Evolutionary conservation across 1,140 invertebrate genomes (phyloP).

Genomic region (Rhyacophila brunnea): DNA sequence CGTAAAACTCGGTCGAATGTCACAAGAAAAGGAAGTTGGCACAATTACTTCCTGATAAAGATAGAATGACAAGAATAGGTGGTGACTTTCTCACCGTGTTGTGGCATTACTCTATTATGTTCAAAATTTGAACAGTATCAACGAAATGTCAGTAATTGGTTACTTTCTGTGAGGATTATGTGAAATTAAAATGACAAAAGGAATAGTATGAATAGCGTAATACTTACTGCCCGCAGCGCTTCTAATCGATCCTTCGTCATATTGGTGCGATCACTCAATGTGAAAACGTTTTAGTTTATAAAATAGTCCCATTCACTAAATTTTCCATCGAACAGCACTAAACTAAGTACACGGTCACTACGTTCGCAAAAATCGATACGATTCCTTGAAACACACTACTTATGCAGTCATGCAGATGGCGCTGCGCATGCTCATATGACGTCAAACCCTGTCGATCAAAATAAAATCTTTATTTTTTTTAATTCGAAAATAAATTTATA

Average conservation of each 20-base stretch:
- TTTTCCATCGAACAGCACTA: constrained; percentile 71
- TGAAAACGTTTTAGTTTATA: constrained; percentile 60
- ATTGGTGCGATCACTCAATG: constrained; percentile 62
- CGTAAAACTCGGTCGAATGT: too few relatives aligned
- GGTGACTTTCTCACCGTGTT: too few relatives aligned
- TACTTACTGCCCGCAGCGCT: constrained; percentile 89
- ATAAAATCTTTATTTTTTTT: constrained; percentile 30
- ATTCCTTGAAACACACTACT: constrained; percentile 57
- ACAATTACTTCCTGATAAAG: too few relatives aligned
- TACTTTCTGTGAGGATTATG: too few relatives aligned
- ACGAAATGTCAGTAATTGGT: too few relatives aligned
- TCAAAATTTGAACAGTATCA: too few relatives aligned
- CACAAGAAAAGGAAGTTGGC: too few relatives aligned
- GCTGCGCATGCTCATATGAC: constrained; percentile 57
- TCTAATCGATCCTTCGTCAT: constrained; percentile 99
- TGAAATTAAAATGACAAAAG: too few relatives aligned
- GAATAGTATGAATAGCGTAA: background rate
- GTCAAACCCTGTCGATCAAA: constrained; percentile 48
- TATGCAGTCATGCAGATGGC: constrained; percentile 63
- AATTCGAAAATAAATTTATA: constrained; percentile 7
- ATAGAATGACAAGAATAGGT: too few relatives aligned
- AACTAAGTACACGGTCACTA: constrained; percentile 69
- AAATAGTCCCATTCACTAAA: constrained; percentile 76
- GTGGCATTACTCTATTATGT: too few relatives aligned
- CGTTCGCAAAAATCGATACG: constrained; percentile 75